Evolutionary conservation across 2,113 vertebrate species (phyloP), one percentile per base, ranked within the genome.

Genomic region (Cynoglossus semilaevis): DNA sequence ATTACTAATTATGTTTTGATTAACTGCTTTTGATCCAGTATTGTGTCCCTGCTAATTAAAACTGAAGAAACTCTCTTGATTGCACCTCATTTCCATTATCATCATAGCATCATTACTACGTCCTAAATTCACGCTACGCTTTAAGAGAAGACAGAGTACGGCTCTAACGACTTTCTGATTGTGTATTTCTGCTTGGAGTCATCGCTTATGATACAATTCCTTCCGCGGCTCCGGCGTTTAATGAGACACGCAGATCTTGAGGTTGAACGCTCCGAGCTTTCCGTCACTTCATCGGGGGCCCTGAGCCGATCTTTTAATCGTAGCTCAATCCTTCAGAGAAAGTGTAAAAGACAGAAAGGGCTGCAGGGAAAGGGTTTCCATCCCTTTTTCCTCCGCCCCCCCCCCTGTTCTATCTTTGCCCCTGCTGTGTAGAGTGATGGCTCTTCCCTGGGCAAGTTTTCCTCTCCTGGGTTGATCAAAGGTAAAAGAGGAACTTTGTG

Each of bases 381-480:
- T 75, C 65, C 71, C 58, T 47, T 61, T 72, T 79, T 79, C 76
- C 68, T 56, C 40, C 29, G 76, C 40, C 42, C 29, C 79, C 40
- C 42, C 71, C 70, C 62, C 68, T 74, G 51, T 55, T 70, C 48
- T 36, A 6, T 12, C 47, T 67, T 66, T 51, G 16, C 45, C 62
- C 79, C 76, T 9, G 72, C 83, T 81, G 84, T 10, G 79, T 40
- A 22, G 67, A 85, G 70, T 52, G 72, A 79, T 65, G 69, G 63
- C 16, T 40, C 71, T 50, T 76, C 83, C 67, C 67, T 45, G 50
- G 67, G 79, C 63, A 61, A 53, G 44, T 52, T 65, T 61, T 36
- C 47, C 67, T 76, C 80, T 82, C 50, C 70, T 36, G 67, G 56
- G 60, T 13, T 85, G 83, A 87, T 88, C 84, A 87, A 85, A 86